Percentiles rank a stretch among this genome's conserved stretches.
phyloP scores from a whole-genome alignment of 2,888 invertebrate genomes.

The Nysson spinosus region DNA sequence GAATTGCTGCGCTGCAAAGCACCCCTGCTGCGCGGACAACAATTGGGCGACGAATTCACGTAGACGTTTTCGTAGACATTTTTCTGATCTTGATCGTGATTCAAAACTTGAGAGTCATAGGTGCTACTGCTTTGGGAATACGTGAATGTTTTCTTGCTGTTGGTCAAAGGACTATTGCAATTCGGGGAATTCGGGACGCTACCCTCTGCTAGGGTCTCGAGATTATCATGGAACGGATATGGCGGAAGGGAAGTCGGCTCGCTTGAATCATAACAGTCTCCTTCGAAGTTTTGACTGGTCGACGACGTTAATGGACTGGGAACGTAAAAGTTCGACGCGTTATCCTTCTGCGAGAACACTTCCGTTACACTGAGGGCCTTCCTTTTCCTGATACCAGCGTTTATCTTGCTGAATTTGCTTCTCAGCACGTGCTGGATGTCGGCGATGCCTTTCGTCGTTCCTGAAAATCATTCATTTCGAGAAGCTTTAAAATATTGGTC shows the following conservation, averaged over 20 bases:
- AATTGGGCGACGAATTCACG: constrained; percentile 38
- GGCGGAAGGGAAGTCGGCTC: constrained; percentile 78
- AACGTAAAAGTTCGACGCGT: constrained; percentile 82
- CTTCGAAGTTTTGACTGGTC: constrained; percentile 63
- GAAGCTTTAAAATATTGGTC: no score
- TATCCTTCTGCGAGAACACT: constrained; percentile 78
- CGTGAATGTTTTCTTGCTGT: constrained; percentile 49
- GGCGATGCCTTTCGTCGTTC: constrained; percentile 80
- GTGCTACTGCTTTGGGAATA: constrained; percentile 51
- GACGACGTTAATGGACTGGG: constrained; percentile 80
- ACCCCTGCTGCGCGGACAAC: constrained; percentile 43
- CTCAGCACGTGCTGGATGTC: constrained; percentile 81
- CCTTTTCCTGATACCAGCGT: constrained; percentile 83
- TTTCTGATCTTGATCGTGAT: constrained; percentile 42
- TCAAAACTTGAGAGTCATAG: constrained; percentile 21
- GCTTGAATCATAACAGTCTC: constrained; percentile 48
- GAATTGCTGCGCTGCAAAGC: constrained; percentile 67
- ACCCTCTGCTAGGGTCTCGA: constrained; percentile 76
- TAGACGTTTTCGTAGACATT: constrained; percentile 61
- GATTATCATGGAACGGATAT: constrained; percentile 72
- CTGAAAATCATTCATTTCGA: constrained; percentile 53
- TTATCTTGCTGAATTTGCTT: constrained; percentile 84
- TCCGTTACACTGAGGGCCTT: constrained; percentile 85
- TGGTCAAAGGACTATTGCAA: constrained; percentile 49
- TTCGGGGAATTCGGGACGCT: constrained; percentile 70